Evolutionary conservation across 2,888 invertebrate genomes (phyloP).

Genomic region (Orchestes rusci): DNA sequence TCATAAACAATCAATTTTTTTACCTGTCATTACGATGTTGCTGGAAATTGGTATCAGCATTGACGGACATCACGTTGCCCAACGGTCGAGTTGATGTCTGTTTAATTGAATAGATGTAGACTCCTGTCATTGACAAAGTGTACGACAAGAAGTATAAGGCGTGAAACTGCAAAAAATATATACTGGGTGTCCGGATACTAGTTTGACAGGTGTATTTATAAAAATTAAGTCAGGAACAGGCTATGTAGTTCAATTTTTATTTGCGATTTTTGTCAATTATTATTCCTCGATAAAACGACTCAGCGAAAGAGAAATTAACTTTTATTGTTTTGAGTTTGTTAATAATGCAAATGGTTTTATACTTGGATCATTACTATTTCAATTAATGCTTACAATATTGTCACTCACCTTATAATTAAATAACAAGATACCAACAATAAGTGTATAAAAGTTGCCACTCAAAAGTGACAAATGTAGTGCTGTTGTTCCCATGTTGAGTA

Average conservation of each 20-base stretch:
- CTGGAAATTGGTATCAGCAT: constrained; percentile 11
- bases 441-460: constrained; percentile 78
- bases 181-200: background rate
- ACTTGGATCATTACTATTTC: too few relatives aligned
- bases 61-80: constrained; percentile 30
- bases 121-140: constrained; percentile 66
- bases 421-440: constrained; percentile 70
- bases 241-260: background rate
- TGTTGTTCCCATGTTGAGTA: constrained; percentile 73
- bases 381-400: too few relatives aligned
- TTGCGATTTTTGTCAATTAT: too few relatives aligned
- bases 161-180: constrained; percentile 60
- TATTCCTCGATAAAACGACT: background rate
- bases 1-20: too few relatives aligned
- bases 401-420: constrained; percentile 67
- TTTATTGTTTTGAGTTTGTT: too few relatives aligned
- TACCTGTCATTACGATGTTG: background rate
- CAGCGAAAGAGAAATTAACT: constrained; percentile 1
- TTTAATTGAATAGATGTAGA: constrained; percentile 58
- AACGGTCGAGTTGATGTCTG: constrained; percentile 49
- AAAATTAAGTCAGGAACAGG: background rate
- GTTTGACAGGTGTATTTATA: too few relatives aligned
- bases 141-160: constrained; percentile 75
- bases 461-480: constrained; percentile 74
- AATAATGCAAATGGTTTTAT: too few relatives aligned